Conservation (phyloP, 2,113 vertebrate genomes). For the Catharus minimus region DNA sequence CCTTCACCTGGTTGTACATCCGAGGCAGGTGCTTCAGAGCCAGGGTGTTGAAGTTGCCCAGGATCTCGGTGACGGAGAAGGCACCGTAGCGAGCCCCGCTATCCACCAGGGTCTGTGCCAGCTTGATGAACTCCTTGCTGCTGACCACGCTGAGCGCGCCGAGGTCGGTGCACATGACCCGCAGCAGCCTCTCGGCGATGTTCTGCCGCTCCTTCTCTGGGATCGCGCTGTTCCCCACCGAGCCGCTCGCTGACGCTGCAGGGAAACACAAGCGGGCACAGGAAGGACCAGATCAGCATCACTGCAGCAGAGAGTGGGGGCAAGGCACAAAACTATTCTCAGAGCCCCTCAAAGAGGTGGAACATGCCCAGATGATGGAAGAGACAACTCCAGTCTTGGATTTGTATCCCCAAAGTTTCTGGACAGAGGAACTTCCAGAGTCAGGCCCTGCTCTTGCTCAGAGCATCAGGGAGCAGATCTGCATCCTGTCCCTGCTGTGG, state of each 20-base stretch:
- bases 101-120: constrained; percentile 95
- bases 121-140: constrained; percentile 95
- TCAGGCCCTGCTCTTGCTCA: neutral
- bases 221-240: constrained; percentile 78
- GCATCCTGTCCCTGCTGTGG: neutral
- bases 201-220: constrained; percentile 97
- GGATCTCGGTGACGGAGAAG: constrained; percentile 91
- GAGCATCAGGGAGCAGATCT: neutral
- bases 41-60: constrained; percentile 93
- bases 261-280: neutral
- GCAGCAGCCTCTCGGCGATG: constrained; percentile 91
- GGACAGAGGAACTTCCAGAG: neutral
- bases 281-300: neutral
- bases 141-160: constrained; percentile 89
- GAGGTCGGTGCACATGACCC: constrained; percentile 94
- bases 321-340: neutral
- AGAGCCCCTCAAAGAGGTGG: neutral
- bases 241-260: constrained; percentile 68
- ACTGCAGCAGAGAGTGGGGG: neutral
- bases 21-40: constrained; percentile 94
- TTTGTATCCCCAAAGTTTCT: neutral
- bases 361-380: neutral
- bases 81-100: constrained; percentile 94
- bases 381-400: neutral
- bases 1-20: constrained; percentile 99